Base-by-base conservation (phyloP, 1,140 invertebrate species). In the roundworm (Caenorhabditis elegans) region DNA sequence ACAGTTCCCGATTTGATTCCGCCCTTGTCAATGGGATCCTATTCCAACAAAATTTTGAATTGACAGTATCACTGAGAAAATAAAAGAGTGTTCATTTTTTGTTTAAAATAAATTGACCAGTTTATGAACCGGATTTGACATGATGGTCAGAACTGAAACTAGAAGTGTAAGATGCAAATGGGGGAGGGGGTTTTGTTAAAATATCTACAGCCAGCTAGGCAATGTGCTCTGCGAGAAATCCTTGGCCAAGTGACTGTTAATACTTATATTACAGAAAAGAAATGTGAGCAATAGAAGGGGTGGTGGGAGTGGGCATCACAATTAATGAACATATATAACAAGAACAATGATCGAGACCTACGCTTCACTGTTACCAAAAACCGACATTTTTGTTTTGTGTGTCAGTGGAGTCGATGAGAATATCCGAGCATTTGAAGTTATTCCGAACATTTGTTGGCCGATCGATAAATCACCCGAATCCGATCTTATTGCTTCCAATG, bases 1-100 rank as follows among this genome's bases (percentile, higher is more conserved):
- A 60, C 55, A 43, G 53, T 79, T 6, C 43, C 43, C 13, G 34
- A 79, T 15, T 22, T 79, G 51, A 47, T 79, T 39, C 78, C 78
- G 0, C 78, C 78, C 13, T 53, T 79, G 11, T 26, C 53, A 3
- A 39, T 70, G 34, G 60, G 60, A 19, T 11, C 60, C 4, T 70
- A 39, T 70, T 43, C 60, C 22, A 70, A 70, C 22, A 70, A n/a
- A 22, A 70, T 70, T 39, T 3, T 39, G 34, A 15, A 70, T 22
- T 70, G 19, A 70, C 36, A 34, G 0, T 60, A 28, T 2, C 4
- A 6, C 15, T 17, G 10, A 15, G 19, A 39, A 39, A 39, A 70
- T 70, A 43, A 70, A 60, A 10, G 19, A 70, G 49, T 31, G 15
- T 70, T 70, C 34, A 70, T 39, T 43, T 13, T n/a, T n/a, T 60